Percentiles rank a stretch among this genome's conserved stretches.
These are phyloP conservation scores for Remorina albescens DNA, from an alignment of 2,797 vertebrate species.

Conservation along the genomic window DNA sequence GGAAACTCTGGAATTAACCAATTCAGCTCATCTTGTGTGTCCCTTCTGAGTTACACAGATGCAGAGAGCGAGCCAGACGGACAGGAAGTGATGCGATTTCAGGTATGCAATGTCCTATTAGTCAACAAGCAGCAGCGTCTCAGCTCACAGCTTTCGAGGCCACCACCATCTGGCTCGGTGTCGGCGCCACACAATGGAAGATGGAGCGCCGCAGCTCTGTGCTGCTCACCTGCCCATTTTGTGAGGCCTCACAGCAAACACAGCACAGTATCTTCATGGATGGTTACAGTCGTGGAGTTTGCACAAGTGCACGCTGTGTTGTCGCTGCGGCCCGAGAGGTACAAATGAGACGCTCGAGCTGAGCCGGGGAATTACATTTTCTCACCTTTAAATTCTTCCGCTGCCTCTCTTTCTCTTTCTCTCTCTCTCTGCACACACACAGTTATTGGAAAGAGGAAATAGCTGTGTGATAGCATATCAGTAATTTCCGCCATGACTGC, in stretches of 20 bases:
- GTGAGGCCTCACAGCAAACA: background rate
- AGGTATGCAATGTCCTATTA: constrained; percentile 65
- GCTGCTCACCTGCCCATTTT: background rate
- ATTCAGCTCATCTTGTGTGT: background rate
- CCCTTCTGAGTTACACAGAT: background rate
- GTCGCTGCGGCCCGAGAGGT: background rate
- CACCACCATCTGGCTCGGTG: constrained; percentile 65
- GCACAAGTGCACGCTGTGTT: background rate
- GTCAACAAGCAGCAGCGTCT: constrained; percentile 47
- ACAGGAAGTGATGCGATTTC: constrained; percentile 42
- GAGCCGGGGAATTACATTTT: background rate
- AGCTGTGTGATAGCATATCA: constrained; percentile 11
- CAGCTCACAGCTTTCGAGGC: constrained; percentile 55
- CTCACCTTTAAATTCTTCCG: background rate
- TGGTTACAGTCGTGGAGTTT: background rate
- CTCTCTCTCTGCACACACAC: background rate
- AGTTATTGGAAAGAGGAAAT: constrained; percentile 12
- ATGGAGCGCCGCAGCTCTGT: constrained; percentile 10
- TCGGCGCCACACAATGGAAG: constrained; percentile 47
- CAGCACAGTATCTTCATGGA: background rate
- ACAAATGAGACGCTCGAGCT: background rate
- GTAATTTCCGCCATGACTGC: constrained; percentile 15
- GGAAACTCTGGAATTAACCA: too few relatives aligned
- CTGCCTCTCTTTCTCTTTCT: background rate
- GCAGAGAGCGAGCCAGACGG: constrained; percentile 1